Percentiles rank a stretch among this genome's conserved stretches.
phyloP scores from a whole-genome alignment of 1,140 invertebrate genomes.

The Oscheius sp. region DNA sequence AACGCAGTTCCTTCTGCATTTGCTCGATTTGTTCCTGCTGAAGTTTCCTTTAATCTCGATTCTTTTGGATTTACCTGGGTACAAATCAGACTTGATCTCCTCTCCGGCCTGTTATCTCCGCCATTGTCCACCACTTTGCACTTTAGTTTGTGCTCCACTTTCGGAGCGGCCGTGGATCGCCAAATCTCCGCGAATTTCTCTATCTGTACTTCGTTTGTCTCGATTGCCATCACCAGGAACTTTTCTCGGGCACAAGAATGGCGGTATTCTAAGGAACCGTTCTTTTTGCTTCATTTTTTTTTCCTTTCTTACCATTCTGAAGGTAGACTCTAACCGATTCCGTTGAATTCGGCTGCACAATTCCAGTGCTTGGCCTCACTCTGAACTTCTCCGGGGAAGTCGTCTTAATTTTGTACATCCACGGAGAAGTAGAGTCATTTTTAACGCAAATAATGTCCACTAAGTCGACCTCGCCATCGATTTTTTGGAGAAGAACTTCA shows the following conservation, averaged over 20 bases:
- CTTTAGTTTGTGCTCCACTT: slow-evolving; percentile 23
- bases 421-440: slow-evolving; percentile 14
- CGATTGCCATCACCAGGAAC: slow-evolving; percentile 72
- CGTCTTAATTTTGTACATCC: slow-evolving; percentile 71
- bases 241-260: slow-evolving; percentile 68
- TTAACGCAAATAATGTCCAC: slow-evolving; percentile 36
- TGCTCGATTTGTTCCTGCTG: neutral
- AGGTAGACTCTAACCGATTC: slow-evolving; percentile 61
- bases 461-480: slow-evolving; percentile 36
- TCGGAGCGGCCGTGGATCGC: slow-evolving; percentile 61
- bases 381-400: slow-evolving; percentile 83
- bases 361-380: slow-evolving; percentile 78
- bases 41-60: neutral
- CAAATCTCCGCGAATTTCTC: slow-evolving; percentile 67
- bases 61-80: neutral
- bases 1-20: neutral
- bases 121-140: slow-evolving; percentile 19
- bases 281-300: neutral
- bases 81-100: slow-evolving; percentile 17
- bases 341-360: slow-evolving; percentile 67
- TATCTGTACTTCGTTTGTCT: slow-evolving; percentile 64
- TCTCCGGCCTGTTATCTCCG: slow-evolving; percentile 14
- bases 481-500: slow-evolving; percentile 28
- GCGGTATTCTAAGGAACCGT: slow-evolving; percentile 34
- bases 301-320: slow-evolving; percentile 54